phyloP scores from a whole-genome alignment of 2,797 vertebrate species.

The Thunnus albacares region DNA sequence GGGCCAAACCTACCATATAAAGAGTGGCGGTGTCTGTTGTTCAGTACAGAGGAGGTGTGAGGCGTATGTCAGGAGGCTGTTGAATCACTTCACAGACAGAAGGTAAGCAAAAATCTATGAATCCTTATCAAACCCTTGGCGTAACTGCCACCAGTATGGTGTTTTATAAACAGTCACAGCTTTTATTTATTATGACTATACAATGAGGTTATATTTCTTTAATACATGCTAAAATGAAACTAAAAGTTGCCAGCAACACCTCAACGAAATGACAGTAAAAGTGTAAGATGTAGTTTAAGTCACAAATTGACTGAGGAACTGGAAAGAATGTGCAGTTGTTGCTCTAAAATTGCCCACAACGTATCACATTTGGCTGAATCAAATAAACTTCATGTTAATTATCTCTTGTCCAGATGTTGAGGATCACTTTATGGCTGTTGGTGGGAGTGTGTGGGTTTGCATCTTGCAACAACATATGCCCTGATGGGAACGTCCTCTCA shows the following conservation, averaged over 20 bases:
- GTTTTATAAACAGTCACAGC: background rate
- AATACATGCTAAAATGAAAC: background rate
- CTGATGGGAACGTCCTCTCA: slow-evolving; percentile 67
- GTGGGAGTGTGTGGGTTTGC: slow-evolving; percentile 56
- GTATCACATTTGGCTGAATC: background rate
- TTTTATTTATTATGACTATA: background rate
- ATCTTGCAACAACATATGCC: slow-evolving; percentile 69
- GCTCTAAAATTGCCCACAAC: background rate
- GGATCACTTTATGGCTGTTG: slow-evolving; percentile 68
- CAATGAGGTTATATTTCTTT: background rate
- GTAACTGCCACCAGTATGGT: background rate
- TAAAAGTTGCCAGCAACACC: background rate
- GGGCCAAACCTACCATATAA: slow-evolving; percentile 42
- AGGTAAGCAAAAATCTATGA: slow-evolving; percentile 57
- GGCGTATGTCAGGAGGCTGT: slow-evolving; percentile 10
- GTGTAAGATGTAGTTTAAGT: background rate
- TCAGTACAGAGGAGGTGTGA: background rate
- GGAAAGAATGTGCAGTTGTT: background rate
- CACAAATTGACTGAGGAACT: background rate
- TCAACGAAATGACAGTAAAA: too few species aligned
- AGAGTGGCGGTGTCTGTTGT: background rate
- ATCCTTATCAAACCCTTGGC: background rate
- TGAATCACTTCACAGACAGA: slow-evolving; percentile 16
- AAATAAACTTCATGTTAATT: background rate
- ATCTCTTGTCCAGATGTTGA: slow-evolving; percentile 81